These are phyloP conservation scores for Podabrus alpinus DNA, from an alignment of 2,888 invertebrate species.

Conservation along the genomic window DNA sequence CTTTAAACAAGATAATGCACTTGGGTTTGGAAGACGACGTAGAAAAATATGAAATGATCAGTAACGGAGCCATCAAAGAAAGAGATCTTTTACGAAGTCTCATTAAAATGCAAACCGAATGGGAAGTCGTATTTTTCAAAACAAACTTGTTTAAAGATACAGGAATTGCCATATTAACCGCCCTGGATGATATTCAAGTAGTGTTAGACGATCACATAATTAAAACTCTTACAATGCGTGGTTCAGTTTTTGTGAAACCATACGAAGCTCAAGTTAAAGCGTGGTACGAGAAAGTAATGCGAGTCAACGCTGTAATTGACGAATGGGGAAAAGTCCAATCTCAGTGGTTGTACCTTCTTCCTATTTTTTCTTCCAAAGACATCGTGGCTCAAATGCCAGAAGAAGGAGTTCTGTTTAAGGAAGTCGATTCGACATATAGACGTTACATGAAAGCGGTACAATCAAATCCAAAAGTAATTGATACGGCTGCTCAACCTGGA, in stretches of 20 bases:
- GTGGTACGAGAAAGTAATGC: slow-evolving; percentile 76
- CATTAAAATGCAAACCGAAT: slow-evolving; percentile 79
- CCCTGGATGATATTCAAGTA: slow-evolving; percentile 78
- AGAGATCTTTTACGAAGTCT: slow-evolving; percentile 74
- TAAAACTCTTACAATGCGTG: slow-evolving; percentile 82
- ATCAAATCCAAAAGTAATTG: slow-evolving; percentile 68
- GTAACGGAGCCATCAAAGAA: slow-evolving; percentile 81
- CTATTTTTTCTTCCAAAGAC: slow-evolving; percentile 85
- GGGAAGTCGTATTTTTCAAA: slow-evolving; percentile 75
- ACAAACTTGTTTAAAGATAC: slow-evolving; percentile 73
- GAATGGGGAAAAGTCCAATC: slow-evolving; percentile 87
- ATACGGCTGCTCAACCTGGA: slow-evolving; percentile 68
- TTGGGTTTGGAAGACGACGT: slow-evolving; percentile 71
- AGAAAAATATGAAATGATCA: slow-evolving; percentile 81
- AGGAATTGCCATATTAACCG: slow-evolving; percentile 71
- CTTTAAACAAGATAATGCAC: slow-evolving; percentile 76
- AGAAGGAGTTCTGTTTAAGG: slow-evolving; percentile 77
- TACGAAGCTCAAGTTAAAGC: slow-evolving; percentile 70
- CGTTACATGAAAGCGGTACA: slow-evolving; percentile 66
- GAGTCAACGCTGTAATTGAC: slow-evolving; percentile 74
- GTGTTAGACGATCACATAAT: slow-evolving; percentile 82
- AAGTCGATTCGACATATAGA: slow-evolving; percentile 71
- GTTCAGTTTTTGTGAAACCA: slow-evolving; percentile 84
- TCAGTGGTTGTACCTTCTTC: slow-evolving; percentile 84
- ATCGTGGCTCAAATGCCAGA: slow-evolving; percentile 85